phyloP scores from a whole-genome alignment of 2,797 vertebrate genomes.

The Pangasius djambal region DNA sequence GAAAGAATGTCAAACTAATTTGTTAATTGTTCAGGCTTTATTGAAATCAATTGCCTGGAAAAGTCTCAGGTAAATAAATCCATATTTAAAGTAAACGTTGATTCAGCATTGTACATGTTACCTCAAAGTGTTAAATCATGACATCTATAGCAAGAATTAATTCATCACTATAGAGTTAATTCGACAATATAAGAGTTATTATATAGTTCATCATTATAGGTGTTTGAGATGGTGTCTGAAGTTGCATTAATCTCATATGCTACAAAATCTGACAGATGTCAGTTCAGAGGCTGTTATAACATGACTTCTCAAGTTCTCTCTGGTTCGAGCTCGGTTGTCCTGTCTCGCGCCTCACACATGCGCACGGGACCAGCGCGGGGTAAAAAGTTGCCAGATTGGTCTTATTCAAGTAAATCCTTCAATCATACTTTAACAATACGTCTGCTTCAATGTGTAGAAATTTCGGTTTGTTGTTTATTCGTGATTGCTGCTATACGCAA shows the following conservation, averaged over 20 bases:
- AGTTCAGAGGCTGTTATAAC: neutral
- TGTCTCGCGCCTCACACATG: conserved; percentile 49
- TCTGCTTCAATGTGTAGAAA: neutral
- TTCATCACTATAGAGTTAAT: neutral
- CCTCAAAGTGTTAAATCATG: neutral
- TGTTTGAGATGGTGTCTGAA: neutral
- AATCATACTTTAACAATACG: neutral
- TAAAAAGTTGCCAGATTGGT: conserved; percentile 31
- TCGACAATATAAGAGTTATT: neutral
- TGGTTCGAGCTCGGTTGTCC: conserved; percentile 21
- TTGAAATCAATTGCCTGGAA: neutral
- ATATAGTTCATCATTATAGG: neutral
- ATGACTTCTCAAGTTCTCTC: conserved; percentile 30
- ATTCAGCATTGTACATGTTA: neutral
- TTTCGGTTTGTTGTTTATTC: neutral
- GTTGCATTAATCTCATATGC: neutral
- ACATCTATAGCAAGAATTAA: neutral
- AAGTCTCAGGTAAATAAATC: neutral
- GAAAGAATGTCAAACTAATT: neutral
- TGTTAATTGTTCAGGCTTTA: neutral
- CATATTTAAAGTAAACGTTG: neutral
- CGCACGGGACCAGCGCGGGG: conserved; percentile 44
- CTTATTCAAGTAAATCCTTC: accelerated
- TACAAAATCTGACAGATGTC: conserved; percentile 21
- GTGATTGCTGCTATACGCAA: neutral